Conservation (phyloP, 2,888 invertebrate species). For the Drosophila macrospina region DNA sequence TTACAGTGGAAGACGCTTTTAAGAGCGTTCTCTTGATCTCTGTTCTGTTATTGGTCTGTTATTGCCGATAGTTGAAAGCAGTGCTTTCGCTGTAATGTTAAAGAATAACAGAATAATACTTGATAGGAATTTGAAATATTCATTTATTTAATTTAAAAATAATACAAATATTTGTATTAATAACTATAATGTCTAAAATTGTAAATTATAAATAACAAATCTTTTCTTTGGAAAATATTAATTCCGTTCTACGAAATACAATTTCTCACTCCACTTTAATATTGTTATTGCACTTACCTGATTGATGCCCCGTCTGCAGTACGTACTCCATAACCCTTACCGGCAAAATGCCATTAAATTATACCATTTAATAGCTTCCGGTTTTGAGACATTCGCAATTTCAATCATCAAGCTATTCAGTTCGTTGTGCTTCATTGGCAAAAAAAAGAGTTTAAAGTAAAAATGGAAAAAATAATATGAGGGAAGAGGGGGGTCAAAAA, state of each 20-base stretch:
- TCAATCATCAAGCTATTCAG: constrained; percentile 68
- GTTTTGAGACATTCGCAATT: constrained; percentile 65
- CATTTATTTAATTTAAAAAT: too few species aligned
- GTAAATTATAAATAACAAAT: too few species aligned
- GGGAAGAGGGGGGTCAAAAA: neutral
- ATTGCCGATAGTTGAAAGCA: too few species aligned
- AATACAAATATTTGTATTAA: too few species aligned
- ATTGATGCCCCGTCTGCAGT: neutral
- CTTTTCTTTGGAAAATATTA: too few species aligned
- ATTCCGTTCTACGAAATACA: neutral
- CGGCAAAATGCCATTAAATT: constrained; percentile 37
- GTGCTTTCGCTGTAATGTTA: too few species aligned
- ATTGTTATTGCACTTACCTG: neutral
- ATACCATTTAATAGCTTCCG: constrained; percentile 70
- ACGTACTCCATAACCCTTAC: constrained; percentile 1
- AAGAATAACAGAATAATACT: too few species aligned
- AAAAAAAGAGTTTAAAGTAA: constrained; percentile 21
- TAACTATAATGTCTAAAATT: too few species aligned
- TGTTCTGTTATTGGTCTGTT: too few species aligned
- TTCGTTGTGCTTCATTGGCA: constrained; percentile 28
- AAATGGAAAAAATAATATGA: neutral
- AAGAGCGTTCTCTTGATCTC: too few species aligned
- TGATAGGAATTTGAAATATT: too few species aligned
- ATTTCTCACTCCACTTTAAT: neutral
- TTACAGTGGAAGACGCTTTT: too few species aligned